Conservation (phyloP, 2,888 invertebrate genomes). For the Odiellus spinosus region DNA sequence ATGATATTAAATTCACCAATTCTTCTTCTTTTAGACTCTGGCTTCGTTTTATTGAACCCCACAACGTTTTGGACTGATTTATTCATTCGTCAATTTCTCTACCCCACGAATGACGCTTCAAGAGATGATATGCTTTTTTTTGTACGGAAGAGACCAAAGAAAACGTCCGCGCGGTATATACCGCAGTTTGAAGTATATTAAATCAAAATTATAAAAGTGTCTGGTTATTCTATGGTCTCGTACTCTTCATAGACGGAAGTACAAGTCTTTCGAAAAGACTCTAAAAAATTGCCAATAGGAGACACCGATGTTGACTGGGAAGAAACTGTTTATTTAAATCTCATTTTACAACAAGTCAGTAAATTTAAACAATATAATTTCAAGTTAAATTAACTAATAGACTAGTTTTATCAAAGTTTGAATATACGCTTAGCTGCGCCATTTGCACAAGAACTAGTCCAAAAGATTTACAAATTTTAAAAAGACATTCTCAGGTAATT, state of each 20-base stretch:
- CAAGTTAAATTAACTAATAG: neutral
- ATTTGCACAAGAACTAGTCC: constrained; percentile 95
- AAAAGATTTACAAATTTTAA: constrained; percentile 87
- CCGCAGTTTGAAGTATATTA: constrained; percentile 49
- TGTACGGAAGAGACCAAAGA: constrained; percentile 41
- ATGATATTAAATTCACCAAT: neutral
- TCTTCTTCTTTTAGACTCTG: constrained; percentile 47
- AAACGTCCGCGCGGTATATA: constrained; percentile 10
- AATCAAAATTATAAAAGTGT: constrained; percentile 2
- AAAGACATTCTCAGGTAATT: constrained; percentile 66
- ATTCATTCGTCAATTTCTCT: constrained; percentile 82
- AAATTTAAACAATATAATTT: neutral
- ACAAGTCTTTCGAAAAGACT: constrained; percentile 93
- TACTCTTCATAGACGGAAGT: constrained; percentile 56
- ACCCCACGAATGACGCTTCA: constrained; percentile 64
- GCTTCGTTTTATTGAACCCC: constrained; percentile 79
- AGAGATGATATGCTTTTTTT: constrained; percentile 90
- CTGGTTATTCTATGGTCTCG: neutral
- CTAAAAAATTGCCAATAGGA: constrained; percentile 86
- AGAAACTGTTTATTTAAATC: constrained; percentile 94
- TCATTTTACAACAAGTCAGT: constrained; percentile 73
- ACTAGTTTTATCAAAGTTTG: constrained; percentile 42
- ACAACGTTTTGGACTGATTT: constrained; percentile 91
- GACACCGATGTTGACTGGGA: constrained; percentile 98
- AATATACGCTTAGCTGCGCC: constrained; percentile 91